Evolutionary conservation across 2,113 vertebrate species (phyloP).

Genomic region (Scytalopus superciliaris): DNA sequence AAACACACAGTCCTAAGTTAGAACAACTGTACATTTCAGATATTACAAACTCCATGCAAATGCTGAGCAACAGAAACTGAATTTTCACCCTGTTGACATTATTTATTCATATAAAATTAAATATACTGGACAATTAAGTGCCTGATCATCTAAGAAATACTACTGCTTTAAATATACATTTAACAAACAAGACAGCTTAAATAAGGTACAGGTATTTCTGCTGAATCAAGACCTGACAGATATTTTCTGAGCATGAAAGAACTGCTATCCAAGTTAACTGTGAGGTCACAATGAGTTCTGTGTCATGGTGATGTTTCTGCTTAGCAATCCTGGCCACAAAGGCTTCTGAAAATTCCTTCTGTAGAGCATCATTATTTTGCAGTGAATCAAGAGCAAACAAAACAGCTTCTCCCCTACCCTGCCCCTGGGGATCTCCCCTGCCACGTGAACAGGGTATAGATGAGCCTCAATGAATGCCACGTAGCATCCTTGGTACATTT

Average conservation of each 20-base stretch:
- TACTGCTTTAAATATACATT: background rate
- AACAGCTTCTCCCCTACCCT: background rate
- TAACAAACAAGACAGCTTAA: background rate
- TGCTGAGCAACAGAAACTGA: background rate
- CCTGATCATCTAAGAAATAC: background rate
- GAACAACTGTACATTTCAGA: background rate
- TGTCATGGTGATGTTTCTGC: background rate
- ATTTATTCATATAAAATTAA: background rate
- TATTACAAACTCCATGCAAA: background rate
- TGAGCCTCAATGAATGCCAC: background rate
- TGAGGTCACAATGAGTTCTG: background rate
- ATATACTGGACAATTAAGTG: background rate
- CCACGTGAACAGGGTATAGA: background rate
- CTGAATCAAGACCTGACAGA: background rate
- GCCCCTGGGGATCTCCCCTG: background rate
- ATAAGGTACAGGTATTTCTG: background rate
- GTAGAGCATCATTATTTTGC: background rate
- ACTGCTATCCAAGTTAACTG: background rate
- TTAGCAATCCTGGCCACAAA: background rate
- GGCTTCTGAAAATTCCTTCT: background rate
- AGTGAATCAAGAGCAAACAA: background rate
- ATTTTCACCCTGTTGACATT: background rate
- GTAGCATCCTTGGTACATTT: background rate
- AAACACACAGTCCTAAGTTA: background rate
- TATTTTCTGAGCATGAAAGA: background rate